phyloP scores from a whole-genome alignment of 2,888 invertebrate genomes.

The Acanthopleura granulata region DNA sequence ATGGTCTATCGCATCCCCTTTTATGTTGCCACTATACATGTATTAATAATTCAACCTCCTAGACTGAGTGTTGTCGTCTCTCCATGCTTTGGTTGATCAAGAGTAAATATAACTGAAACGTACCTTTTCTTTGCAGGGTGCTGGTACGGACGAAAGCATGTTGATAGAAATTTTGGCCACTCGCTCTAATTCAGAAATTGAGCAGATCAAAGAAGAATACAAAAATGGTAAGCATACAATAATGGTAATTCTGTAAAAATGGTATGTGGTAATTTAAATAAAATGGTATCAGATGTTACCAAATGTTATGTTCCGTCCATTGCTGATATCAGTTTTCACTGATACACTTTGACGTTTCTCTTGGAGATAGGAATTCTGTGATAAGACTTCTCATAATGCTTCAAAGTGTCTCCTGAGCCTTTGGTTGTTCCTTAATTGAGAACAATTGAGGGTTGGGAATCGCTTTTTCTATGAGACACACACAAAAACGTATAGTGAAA shows the following conservation, averaged over 20 bases:
- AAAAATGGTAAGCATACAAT: constrained; percentile 36
- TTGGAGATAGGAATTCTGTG: no score
- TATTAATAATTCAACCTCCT: background rate
- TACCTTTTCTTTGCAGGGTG: constrained; percentile 72
- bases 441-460: no score
- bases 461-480: no score
- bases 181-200: constrained; percentile 70
- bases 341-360: no score
- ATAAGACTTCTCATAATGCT: no score
- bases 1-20: no score
- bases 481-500: background rate
- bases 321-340: no score
- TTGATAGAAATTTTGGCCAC: constrained; percentile 87
- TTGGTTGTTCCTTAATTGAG: no score
- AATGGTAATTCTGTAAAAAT: background rate
- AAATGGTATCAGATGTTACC: no score
- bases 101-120: background rate
- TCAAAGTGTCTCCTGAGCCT: no score
- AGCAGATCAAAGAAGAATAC: constrained; percentile 75
- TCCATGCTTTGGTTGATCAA: background rate
- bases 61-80: background rate
- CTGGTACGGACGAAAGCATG: constrained; percentile 88
- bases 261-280: no score
- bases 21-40: background rate
- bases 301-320: no score